Percentiles rank a stretch among this genome's conserved stretches.
Conservation (phyloP, 2,113 vertebrate genomes). For the Oreochromis tanganicae region DNA sequence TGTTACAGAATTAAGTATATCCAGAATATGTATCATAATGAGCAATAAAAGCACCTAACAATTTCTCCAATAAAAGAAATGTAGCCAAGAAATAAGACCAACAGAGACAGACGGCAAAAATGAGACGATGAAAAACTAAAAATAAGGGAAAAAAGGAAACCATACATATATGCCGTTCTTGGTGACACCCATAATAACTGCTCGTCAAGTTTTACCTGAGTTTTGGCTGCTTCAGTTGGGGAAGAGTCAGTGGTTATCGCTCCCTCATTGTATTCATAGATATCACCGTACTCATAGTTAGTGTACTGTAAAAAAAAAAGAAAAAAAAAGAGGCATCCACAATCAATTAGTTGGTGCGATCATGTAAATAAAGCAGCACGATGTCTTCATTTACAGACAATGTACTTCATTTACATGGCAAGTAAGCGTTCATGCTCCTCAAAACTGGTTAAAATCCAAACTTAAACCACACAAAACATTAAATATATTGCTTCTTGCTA, state of each 20-base stretch:
- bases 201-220: slow-evolving; percentile 79
- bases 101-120: not conserved
- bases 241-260: slow-evolving; percentile 79
- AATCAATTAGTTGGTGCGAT: slow-evolving; percentile 61
- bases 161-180: not conserved
- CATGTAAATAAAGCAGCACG: slow-evolving; percentile 37
- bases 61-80: not conserved
- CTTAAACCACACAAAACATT: not conserved
- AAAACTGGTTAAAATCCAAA: not conserved
- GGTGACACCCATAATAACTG: not conserved
- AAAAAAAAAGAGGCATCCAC: slow-evolving; percentile 38
- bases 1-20: not conserved
- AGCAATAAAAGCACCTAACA: not conserved
- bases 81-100: not conserved
- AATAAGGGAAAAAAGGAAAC: not conserved
- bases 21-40: not conserved
- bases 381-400: slow-evolving; percentile 7
- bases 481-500: not conserved
- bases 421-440: not conserved
- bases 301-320: slow-evolving; percentile 77
- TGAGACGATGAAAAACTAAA: not conserved
- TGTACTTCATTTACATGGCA: slow-evolving; percentile 48
- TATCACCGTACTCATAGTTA: slow-evolving; percentile 85
- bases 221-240: slow-evolving; percentile 76
- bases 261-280: slow-evolving; percentile 89